Conservation (phyloP, 2,888 invertebrate genomes). For the Heteromyza rotundicornis region DNA sequence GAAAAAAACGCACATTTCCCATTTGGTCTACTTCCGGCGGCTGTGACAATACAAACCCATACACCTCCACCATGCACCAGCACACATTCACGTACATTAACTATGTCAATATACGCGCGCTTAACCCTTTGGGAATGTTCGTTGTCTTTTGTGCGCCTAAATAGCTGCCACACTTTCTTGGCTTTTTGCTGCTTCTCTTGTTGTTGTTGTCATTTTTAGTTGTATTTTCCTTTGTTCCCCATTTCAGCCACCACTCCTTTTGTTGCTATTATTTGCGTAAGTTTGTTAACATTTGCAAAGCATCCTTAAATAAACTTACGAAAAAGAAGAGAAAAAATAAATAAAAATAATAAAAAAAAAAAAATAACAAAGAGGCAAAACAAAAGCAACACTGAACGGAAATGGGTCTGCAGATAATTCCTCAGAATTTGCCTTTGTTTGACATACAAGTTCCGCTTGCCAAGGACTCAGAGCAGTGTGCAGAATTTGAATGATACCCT, state of each 20-base stretch:
- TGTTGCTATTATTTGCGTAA: not conserved
- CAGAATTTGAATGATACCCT: not conserved
- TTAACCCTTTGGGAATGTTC: constrained; percentile 2
- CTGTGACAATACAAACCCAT: not conserved
- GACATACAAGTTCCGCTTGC: not conserved
- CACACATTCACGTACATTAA: not conserved
- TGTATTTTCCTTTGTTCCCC: too few relatives aligned
- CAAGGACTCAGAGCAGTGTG: not conserved
- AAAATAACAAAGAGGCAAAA: not conserved
- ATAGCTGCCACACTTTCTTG: not conserved
- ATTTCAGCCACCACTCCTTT: too few relatives aligned
- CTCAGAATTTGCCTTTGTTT: not conserved
- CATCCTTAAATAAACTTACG: not conserved
- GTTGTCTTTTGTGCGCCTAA: not conserved
- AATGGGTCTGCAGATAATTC: not conserved
- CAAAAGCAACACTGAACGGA: not conserved
- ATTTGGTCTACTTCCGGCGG: constrained; percentile 2
- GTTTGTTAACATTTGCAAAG: not conserved
- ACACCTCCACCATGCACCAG: not conserved
- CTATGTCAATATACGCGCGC: constrained; percentile 2
- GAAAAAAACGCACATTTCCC: not conserved
- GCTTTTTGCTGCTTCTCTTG: not conserved
- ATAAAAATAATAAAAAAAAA: not conserved
- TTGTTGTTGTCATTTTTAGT: not conserved
- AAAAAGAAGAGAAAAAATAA: not conserved